Base-by-base conservation (phyloP, 2,888 invertebrate genomes). In the Balanococcus diminutus region DNA sequence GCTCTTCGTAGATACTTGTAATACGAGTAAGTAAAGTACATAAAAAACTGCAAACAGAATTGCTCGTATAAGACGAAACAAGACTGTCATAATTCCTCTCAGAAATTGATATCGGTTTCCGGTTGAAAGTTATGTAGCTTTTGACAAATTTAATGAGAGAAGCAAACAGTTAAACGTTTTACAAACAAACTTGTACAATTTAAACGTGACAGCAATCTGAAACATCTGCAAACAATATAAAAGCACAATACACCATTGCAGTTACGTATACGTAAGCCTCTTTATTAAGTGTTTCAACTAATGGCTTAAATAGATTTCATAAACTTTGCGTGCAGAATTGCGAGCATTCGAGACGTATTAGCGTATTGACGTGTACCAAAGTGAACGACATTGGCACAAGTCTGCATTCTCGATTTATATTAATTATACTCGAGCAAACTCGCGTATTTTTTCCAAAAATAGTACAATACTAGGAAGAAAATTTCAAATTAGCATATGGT, bases 61-160 rank as follows among this genome's bases (percentile, higher is more conserved):
- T n/a, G n/a, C n/a, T 61, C 25, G 6, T 8, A n/a, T 61, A 19
- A 61, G 61, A 14, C 36, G 46, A 25, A 61, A 61, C 61, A 61
- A 22, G 61, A 61, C 61, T 61, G 61, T 61, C 61, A 61, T 61
- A 61, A 61, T 46, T 82, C 51, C 51, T 82, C 51, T 22, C 51
- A 51, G 51, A 82, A 46, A 82, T 82, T 39, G 82, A 39, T 82
- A 51, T 46, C 28, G 82, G 82, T 46, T 82, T 82, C 51, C 51
- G 42, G 22, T 51, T 42, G 42, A 46, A 46, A 46, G 82, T 42
- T 51, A 46, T 28, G 39, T 46, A 82, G 42, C 82, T 42, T 42
- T 82, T 82, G 82, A 82, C 82, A 82, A 82, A 82, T 82, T 82
- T 46, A 46, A 82, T 51, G 51, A 82, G 46, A 82, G 51, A 82